Conservation (phyloP, 2,888 invertebrate species). For the Tenthredo distinguenda region DNA sequence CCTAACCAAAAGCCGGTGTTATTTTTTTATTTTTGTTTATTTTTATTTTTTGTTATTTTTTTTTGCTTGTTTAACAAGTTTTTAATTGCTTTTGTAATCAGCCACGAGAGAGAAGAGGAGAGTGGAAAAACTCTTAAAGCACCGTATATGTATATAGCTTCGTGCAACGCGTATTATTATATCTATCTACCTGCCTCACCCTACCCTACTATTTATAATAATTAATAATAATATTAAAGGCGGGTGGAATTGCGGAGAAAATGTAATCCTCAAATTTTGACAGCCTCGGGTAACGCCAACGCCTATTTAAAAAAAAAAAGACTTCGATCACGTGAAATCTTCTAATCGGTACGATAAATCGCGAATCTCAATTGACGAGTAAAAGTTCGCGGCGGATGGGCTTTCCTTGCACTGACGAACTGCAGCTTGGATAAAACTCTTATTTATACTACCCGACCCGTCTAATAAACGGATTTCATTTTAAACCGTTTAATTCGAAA, state of each 20-base stretch:
- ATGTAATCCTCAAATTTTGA: not conserved
- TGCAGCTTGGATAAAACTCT: not conserved
- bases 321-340: not conserved
- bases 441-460: not conserved
- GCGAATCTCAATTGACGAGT: not conserved
- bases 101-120: not conserved
- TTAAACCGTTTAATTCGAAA: not conserved
- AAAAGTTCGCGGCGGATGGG: too few relatives aligned
- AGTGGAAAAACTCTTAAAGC: not conserved
- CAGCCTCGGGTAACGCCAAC: not conserved
- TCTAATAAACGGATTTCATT: not conserved
- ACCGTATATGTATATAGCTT: not conserved
- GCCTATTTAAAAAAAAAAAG: not conserved
- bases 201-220: too few relatives aligned
- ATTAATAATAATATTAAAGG: not conserved
- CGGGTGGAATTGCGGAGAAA: not conserved
- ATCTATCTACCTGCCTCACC: not conserved
- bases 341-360: not conserved
- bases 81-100: constrained; percentile 23
- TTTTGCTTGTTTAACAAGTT: constrained; percentile 4
- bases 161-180: not conserved
- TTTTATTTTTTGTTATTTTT: not conserved
- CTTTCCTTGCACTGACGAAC: not conserved
- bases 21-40: not conserved
- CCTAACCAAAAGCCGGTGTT: not conserved